Evolutionary conservation across 2,888 invertebrate species (phyloP).

Genomic region (Ptycholaimellus sp.): DNA sequence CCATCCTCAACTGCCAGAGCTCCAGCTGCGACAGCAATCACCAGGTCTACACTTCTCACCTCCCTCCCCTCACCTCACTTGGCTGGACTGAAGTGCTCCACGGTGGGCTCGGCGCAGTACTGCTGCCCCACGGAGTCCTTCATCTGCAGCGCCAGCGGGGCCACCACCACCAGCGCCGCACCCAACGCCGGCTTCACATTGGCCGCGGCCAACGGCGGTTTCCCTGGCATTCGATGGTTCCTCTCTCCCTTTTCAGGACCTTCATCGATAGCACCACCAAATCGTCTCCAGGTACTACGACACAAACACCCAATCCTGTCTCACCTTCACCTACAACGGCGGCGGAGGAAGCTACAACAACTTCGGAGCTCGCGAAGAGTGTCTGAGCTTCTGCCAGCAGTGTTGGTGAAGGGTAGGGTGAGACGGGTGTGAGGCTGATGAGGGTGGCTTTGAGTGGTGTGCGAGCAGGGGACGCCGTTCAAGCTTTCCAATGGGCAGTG

Average conservation of each 20-base stretch:
- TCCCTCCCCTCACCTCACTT: not conserved
- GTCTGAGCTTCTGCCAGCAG: not conserved
- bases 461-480: constrained; percentile 1
- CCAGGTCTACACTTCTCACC: not conserved
- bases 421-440: not conserved
- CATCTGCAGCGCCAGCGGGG: not conserved
- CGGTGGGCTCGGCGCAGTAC: constrained; percentile 12
- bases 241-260: too few species aligned
- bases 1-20: not conserved
- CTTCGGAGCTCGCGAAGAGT: constrained; percentile 1
- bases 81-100: too few species aligned
- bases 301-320: not conserved
- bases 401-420: not conserved
- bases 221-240: too few species aligned
- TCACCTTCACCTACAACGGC: constrained; percentile 1
- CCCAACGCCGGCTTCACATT: constrained; percentile 2
- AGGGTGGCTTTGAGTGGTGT: not conserved
- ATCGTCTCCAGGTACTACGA: not conserved
- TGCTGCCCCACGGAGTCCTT: not conserved
- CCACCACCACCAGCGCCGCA: not conserved
- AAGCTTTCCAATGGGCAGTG: not conserved
- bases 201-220: not conserved
- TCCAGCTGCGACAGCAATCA: not conserved
- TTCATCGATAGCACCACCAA: not conserved
- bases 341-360: constrained; percentile 4